Conservation (phyloP, 2,113 vertebrate genomes). For the Triplophysa tibetana region DNA sequence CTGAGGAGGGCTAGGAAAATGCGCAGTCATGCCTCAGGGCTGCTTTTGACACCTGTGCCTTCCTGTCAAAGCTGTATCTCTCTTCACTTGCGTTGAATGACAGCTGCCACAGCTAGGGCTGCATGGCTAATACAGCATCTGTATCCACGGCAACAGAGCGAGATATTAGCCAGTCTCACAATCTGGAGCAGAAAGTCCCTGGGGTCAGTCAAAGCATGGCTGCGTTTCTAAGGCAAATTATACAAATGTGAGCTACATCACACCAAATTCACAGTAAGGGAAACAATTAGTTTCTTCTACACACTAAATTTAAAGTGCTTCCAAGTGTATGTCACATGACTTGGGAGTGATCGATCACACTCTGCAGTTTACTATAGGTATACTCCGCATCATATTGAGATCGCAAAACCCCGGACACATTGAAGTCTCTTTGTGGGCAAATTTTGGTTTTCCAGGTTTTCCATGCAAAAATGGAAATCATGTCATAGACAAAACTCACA, state of each 20-base stretch:
- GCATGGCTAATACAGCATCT: conserved; percentile 11
- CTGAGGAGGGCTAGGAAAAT: conserved; percentile 7
- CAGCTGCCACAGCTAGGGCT: conserved; percentile 20
- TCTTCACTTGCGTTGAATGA: conserved; percentile 24
- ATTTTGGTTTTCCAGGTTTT: too few relatives aligned
- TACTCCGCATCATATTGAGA: too few relatives aligned
- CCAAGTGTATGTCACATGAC: too few relatives aligned
- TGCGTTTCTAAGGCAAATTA: conserved; percentile 35
- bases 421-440: too few relatives aligned
- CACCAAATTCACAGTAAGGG: conserved; percentile 19
- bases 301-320: too few relatives aligned
- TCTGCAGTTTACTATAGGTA: too few relatives aligned
- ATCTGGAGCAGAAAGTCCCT: conserved; percentile 54
- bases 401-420: too few relatives aligned
- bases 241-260: conserved; percentile 9
- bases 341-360: too few relatives aligned
- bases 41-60: conserved; percentile 13
- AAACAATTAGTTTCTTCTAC: too few relatives aligned
- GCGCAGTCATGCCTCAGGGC: conserved; percentile 14
- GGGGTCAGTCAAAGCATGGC: conserved; percentile 32
- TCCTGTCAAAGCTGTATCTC: conserved; percentile 26
- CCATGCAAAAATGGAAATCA: too few relatives aligned
- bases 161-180: conserved; percentile 49
- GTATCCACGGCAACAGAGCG: conserved; percentile 67
- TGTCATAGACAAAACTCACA: too few relatives aligned